A percentile compares a stretch with the other conserved stretches of the same genome.
Conservation (phyloP, 2,113 vertebrate species). For the Hypomesus transpacificus region DNA sequence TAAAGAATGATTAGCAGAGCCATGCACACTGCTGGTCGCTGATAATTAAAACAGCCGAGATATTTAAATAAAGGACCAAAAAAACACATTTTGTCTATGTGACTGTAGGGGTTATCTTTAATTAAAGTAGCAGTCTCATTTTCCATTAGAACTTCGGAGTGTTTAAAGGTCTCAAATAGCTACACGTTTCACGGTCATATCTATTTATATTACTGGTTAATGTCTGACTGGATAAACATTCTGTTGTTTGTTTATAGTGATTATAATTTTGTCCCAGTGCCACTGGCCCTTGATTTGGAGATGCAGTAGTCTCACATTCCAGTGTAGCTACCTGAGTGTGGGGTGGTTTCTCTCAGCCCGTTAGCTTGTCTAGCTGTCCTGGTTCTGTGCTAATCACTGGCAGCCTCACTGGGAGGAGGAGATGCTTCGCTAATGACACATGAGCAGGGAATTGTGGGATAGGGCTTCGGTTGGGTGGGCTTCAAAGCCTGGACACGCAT, state of each 20-base stretch:
- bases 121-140: conserved; percentile 59
- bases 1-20: conserved; percentile 70
- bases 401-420: conserved; percentile 23
- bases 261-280: background rate
- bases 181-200: too few species aligned
- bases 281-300: too few species aligned
- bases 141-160: conserved; percentile 46
- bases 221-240: background rate
- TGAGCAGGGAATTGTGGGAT: conserved; percentile 23
- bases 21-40: conserved; percentile 42
- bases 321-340: too few species aligned
- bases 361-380: background rate
- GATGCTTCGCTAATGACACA: conserved; percentile 30
- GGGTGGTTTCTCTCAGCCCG: background rate
- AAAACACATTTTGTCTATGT: conserved; percentile 45
- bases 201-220: too few species aligned
- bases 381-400: conserved; percentile 30
- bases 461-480: background rate
- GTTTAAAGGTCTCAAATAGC: conserved; percentile 1
- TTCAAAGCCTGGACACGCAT: conserved; percentile 36
- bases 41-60: conserved; percentile 16
- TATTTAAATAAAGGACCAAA: conserved; percentile 64
- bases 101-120: conserved; percentile 45
- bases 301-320: too few species aligned
- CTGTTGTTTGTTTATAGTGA: background rate